Evolutionary conservation across 2,113 vertebrate genomes (phyloP), one percentile per base, ranked within the genome.

Genomic region (Rhinopomastus cyanomelas): DNA sequence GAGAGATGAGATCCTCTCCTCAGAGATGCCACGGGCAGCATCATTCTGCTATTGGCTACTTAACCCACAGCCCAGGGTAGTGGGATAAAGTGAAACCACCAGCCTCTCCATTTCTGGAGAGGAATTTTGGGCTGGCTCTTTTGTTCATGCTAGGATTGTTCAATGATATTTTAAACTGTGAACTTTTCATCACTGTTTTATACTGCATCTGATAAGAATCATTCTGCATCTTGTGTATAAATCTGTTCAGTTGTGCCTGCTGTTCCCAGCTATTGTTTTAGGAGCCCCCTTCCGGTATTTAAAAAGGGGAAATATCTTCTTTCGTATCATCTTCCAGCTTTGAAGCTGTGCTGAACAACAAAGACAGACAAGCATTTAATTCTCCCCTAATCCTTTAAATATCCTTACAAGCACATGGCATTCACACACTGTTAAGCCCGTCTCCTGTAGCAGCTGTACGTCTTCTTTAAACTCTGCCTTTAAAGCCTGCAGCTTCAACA

Each of bases 321-420:
- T 81, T 71, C 88, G 78, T 92, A 94, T 83, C 9, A 0, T 95
- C 79, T 64, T 80, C 56, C 81, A 91, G 66, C 77, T 96, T 95
- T 96, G 94, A 96, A 94, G 94, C 72, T 68, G 32, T 81, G 86
- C 75, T 92, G 94, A 91, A 67, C 36, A 92, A 78, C 85, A 78
- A 89, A 89, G 85, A 72, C 60, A 91, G 85, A 49, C 64, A 93
- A 94, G 92, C 93, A 94, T 94, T 82, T 85, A 87, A 77, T 95
- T 97, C 94, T 94, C 56, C 21, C 26, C 61, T 92, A 94, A 93
- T 95, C 92, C 88, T 94, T 94, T 78, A 95, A 82, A 96, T 92
- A 91, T 48, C 89, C 84, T 74, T 61, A 36, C 21, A 79, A 81
- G 87, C 61, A 83, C 78, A 71, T 23, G 72, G 67, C 2, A 3